Evolutionary conservation across 2,888 invertebrate genomes (phyloP).

Genomic region (Timema podura): DNA sequence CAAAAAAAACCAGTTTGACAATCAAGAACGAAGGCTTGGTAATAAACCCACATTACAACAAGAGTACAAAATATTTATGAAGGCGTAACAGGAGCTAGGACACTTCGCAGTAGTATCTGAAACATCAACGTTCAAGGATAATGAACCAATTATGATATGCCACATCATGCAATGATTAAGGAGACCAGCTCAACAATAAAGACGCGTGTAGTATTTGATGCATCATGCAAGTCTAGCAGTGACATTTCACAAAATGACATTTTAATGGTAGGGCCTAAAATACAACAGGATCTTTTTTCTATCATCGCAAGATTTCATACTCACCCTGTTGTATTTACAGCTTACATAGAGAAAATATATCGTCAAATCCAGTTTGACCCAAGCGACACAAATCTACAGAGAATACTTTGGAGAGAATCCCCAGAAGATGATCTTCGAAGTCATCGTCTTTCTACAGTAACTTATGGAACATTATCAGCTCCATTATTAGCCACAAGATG

Average conservation of each 20-base stretch:
- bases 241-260: neutral
- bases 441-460: neutral
- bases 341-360: neutral
- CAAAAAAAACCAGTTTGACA: neutral
- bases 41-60: neutral
- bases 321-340: neutral
- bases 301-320: neutral
- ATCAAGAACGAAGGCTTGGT: neutral
- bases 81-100: neutral
- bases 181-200: neutral
- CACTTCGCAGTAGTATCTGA: neutral
- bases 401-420: neutral
- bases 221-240: neutral
- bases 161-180: neutral
- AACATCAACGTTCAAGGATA: neutral
- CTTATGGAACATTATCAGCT: slow-evolving; percentile 8
- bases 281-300: neutral
- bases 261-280: neutral
- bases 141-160: neutral
- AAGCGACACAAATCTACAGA: slow-evolving; percentile 3
- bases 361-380: neutral
- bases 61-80: neutral
- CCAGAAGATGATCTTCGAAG: neutral
- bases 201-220: neutral
- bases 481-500: neutral